Conservation (phyloP, 1,140 invertebrate genomes). For the Nilaparvata lugens region DNA sequence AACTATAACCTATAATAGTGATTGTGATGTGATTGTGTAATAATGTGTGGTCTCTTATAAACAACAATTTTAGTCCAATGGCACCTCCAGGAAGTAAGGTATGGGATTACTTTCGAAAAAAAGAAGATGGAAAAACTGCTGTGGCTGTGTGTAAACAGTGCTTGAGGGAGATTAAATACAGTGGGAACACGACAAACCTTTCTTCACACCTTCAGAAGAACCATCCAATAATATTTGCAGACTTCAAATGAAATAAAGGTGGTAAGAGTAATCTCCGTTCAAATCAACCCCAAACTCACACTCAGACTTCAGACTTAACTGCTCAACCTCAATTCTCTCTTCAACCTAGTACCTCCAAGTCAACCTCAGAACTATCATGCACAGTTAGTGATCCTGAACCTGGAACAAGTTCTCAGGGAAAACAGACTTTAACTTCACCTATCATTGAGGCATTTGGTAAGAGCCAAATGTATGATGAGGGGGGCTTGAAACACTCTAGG, state of each 20-base stretch:
- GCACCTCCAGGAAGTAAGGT: slow-evolving; percentile 5
- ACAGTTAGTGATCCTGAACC: background rate
- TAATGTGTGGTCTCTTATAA: no score
- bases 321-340: background rate
- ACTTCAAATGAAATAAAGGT: background rate
- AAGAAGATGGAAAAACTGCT: background rate
- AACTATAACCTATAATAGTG: no score
- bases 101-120: slow-evolving; percentile 1
- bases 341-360: no score
- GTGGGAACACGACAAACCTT: slow-evolving; percentile 8
- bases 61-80: no score
- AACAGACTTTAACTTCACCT: background rate
- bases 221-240: background rate
- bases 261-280: background rate
- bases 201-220: slow-evolving; percentile 1
- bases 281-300: background rate
- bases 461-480: background rate
- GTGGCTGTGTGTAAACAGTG: background rate
- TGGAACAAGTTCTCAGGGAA: background rate
- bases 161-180: background rate
- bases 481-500: background rate
- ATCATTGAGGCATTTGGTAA: background rate
- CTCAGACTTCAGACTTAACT: background rate
- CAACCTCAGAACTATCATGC: no score
- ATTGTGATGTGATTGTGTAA: no score